phyloP scores from a whole-genome alignment of 64 coral and sea anemone genomes.

The Dendrophyllia cribrosa region DNA sequence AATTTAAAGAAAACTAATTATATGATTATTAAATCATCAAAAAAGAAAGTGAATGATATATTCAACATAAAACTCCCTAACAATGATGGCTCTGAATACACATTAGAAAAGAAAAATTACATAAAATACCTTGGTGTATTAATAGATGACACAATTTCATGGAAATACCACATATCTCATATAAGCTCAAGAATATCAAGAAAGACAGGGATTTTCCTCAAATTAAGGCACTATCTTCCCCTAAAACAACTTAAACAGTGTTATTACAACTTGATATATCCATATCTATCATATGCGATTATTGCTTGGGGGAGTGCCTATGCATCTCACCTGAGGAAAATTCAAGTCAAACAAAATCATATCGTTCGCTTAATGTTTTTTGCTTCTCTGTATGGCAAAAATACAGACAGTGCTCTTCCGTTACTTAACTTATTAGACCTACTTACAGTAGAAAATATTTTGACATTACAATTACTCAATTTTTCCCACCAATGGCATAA shows the following conservation, averaged over 20 bases:
- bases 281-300: constrained; percentile 13
- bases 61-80: too few species aligned
- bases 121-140: too few species aligned
- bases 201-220: too few species aligned
- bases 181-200: too few species aligned
- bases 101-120: too few species aligned
- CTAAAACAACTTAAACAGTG: constrained; percentile 45
- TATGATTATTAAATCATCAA: too few species aligned
- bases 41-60: too few species aligned
- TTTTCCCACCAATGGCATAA: background rate
- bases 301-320: constrained; percentile 29
- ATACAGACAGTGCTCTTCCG: background rate
- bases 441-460: constrained; percentile 17
- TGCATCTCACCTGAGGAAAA: constrained; percentile 1
- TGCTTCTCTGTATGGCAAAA: background rate
- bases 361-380: background rate
- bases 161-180: too few species aligned
- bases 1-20: too few species aligned
- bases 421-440: constrained; percentile 14
- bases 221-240: constrained; percentile 34
- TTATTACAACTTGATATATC: constrained; percentile 17
- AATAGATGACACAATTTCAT: too few species aligned
- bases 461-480: background rate
- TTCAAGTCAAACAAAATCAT: constrained; percentile 47
- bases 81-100: too few species aligned